Conservation (phyloP, 2,113 vertebrate genomes). For the Strix aluco region DNA sequence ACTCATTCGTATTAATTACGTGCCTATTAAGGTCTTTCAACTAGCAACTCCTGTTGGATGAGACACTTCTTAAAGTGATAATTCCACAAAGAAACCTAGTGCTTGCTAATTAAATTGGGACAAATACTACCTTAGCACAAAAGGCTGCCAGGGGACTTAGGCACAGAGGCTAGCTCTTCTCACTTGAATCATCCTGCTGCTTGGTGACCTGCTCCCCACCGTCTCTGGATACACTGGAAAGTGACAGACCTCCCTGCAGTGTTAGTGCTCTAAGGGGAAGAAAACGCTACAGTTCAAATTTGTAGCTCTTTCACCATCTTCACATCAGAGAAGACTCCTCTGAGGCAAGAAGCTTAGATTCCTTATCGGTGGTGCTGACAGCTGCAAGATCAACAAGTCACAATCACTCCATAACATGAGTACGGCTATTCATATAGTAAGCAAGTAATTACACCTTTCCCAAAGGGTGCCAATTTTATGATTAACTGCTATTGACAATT, state of each 20-base stretch:
- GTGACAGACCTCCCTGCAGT: neutral
- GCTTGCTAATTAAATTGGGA: neutral
- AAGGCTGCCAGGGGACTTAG: neutral
- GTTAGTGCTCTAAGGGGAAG: neutral
- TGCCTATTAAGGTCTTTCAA: slow-evolving; percentile 29
- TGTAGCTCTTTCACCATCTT: neutral
- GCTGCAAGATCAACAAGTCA: neutral
- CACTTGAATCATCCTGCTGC: neutral
- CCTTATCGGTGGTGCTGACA: neutral
- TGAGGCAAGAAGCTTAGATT: neutral
- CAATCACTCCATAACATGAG: neutral
- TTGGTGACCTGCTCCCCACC: neutral
- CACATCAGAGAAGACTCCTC: neutral
- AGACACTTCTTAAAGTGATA: neutral
- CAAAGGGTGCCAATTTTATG: neutral
- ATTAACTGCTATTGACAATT: neutral
- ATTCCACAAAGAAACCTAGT: slow-evolving; percentile 1
- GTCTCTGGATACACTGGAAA: neutral
- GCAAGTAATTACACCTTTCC: neutral
- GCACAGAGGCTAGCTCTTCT: neutral
- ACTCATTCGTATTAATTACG: slow-evolving; percentile 40
- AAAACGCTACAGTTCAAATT: neutral
- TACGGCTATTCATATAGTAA: neutral
- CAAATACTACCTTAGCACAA: neutral
- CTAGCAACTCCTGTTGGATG: neutral